A percentile compares a stretch with the other conserved stretches of the same genome.
phyloP scores from a whole-genome alignment of 2,113 vertebrate species.

The Coracopsis vasa region DNA sequence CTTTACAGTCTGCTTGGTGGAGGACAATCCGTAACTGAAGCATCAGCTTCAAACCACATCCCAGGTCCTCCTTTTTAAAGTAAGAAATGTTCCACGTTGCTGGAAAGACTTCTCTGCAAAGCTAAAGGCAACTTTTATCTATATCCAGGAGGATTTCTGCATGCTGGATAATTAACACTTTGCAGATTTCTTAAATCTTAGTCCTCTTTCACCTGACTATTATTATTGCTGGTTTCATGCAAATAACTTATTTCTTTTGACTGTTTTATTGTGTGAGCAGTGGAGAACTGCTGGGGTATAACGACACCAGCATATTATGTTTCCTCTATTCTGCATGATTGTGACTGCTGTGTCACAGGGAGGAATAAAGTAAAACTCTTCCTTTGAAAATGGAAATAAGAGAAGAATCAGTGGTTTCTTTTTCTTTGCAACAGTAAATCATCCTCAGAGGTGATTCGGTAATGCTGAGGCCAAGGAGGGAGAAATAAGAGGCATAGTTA shows the following conservation, averaged over 20 bases:
- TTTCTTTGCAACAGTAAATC: background rate
- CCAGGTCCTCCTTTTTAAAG: background rate
- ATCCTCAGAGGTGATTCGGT: slow-evolving; percentile 28
- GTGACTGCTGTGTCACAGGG: background rate
- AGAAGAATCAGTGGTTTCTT: background rate
- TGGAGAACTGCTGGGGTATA: background rate
- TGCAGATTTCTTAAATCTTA: background rate
- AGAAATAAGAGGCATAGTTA: background rate
- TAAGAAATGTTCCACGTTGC: background rate
- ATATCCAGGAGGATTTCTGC: background rate
- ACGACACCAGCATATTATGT: background rate
- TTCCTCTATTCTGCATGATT: background rate
- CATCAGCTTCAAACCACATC: background rate
- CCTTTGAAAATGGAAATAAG: background rate
- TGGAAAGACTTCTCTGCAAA: background rate
- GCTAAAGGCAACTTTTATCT: background rate
- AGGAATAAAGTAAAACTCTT: background rate
- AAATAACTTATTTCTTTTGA: background rate
- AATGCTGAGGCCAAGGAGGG: background rate
- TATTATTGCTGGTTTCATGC: background rate
- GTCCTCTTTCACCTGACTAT: background rate
- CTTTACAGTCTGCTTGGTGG: background rate
- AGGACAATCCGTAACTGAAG: background rate
- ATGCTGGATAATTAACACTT: background rate
- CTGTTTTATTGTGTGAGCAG: background rate